A percentile compares a stretch with the other conserved stretches of the same genome.
These are phyloP conservation scores for Argopecten irradians DNA, from an alignment of 1,140 invertebrate genomes.

Conservation along the genomic window DNA sequence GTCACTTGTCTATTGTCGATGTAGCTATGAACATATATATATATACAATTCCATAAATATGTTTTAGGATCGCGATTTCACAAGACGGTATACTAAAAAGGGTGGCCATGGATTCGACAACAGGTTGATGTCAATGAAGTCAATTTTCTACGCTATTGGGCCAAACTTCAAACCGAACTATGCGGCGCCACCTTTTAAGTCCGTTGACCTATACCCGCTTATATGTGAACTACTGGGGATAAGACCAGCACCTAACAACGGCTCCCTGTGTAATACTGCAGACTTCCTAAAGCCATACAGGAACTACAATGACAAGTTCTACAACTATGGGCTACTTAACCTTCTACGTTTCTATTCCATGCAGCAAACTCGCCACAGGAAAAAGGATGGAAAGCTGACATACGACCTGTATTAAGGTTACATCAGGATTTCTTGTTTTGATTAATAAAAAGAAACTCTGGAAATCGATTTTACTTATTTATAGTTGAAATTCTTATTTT, in stretches of 20 bases:
- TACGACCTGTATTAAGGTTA: too few relatives aligned
- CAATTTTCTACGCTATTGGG: constrained; percentile 84
- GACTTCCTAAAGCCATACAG: constrained; percentile 44
- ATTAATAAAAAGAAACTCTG: too few relatives aligned
- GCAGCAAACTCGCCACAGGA: too few relatives aligned
- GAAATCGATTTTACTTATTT: too few relatives aligned
- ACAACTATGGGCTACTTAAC: too few relatives aligned
- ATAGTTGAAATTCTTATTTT: too few relatives aligned
- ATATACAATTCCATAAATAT: too few relatives aligned
- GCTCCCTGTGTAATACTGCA: constrained; percentile 49
- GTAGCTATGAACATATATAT: not conserved
- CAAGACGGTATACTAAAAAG: not conserved
- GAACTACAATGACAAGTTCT: not conserved
- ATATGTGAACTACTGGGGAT: constrained; percentile 29
- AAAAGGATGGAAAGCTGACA: too few relatives aligned
- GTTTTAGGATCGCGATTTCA: not conserved
- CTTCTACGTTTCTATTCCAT: too few relatives aligned
- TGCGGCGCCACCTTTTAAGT: constrained; percentile 78
- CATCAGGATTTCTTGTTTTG: too few relatives aligned
- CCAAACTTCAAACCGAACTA: constrained; percentile 80
- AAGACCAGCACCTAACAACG: not conserved
- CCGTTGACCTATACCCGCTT: constrained; percentile 80
- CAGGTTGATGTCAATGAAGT: constrained; percentile 79
- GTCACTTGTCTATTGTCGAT: not conserved
- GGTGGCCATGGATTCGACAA: constrained; percentile 64